Conservation (phyloP, 2,888 invertebrate genomes). For the Leucania comma region DNA sequence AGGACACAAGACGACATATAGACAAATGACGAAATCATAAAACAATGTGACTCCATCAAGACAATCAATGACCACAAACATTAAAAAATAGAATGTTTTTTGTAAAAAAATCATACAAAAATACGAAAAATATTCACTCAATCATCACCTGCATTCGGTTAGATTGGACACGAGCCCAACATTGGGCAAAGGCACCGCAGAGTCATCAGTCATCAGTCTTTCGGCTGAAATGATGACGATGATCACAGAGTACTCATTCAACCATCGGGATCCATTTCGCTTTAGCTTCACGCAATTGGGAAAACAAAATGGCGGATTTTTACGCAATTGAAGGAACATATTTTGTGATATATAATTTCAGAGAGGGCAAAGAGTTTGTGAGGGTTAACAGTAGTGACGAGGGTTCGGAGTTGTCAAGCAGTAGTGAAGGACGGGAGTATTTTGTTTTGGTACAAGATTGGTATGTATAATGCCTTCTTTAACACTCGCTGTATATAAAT, state of each 20-base stretch:
- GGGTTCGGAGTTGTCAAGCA: slow-evolving; percentile 77
- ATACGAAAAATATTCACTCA: slow-evolving; percentile 58
- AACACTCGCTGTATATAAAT: slow-evolving; percentile 60
- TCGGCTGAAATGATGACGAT: too few species aligned
- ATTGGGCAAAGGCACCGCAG: neutral
- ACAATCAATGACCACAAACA: slow-evolving; percentile 33
- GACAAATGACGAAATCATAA: neutral
- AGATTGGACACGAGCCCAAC: neutral
- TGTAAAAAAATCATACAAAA: slow-evolving; percentile 44
- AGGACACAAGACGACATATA: neutral
- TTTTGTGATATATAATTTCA: slow-evolving; percentile 81
- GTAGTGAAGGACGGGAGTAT: slow-evolving; percentile 81
- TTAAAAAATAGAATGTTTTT: slow-evolving; percentile 54
- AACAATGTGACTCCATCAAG: slow-evolving; percentile 13
- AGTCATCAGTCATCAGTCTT: too few species aligned
- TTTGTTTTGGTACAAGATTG: slow-evolving; percentile 82
- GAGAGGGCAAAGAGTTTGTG: slow-evolving; percentile 83
- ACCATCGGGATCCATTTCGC: slow-evolving; percentile 70
- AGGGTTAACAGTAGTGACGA: slow-evolving; percentile 86
- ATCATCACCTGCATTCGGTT: slow-evolving; percentile 37
- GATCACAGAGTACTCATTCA: slow-evolving; percentile 3
- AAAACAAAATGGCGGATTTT: slow-evolving; percentile 60
- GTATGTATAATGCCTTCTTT: slow-evolving; percentile 82
- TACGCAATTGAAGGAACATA: slow-evolving; percentile 66
- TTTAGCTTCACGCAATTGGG: slow-evolving; percentile 67